A percentile compares a stretch with the other conserved stretches of the same genome.
Evolutionary conservation across 1,140 invertebrate genomes (phyloP).

Genomic region (Diachasmimorpha longicaudata): DNA sequence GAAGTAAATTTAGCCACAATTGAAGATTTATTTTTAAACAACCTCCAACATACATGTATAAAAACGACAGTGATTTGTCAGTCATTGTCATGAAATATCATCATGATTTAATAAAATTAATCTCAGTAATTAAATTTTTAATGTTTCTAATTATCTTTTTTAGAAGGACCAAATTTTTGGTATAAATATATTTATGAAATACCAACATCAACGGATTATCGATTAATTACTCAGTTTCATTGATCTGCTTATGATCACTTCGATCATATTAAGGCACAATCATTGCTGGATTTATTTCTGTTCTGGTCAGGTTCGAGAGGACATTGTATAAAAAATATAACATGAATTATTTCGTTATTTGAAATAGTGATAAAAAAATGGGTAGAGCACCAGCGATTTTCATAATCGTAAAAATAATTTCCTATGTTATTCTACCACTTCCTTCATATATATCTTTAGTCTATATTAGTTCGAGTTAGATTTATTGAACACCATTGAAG

Average conservation of each 20-base stretch:
- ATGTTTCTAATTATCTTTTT: too few species aligned
- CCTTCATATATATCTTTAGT: neutral
- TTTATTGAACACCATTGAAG: neutral
- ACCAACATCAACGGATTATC: neutral
- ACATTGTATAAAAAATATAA: conserved; percentile 7
- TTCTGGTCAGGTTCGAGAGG: neutral
- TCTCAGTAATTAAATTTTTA: too few species aligned
- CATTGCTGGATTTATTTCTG: neutral
- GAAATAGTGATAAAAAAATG: neutral
- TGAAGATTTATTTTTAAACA: neutral
- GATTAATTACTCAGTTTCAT: neutral
- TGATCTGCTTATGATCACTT: neutral
- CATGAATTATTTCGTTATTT: neutral
- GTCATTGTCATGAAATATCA: neutral
- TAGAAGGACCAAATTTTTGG: neutral
- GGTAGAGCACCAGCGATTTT: neutral
- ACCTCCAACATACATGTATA: neutral
- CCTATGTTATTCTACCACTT: neutral
- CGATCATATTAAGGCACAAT: neutral
- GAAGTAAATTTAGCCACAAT: neutral
- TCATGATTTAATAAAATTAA: neutral
- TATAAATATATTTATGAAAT: neutral
- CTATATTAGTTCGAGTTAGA: conserved; percentile 12
- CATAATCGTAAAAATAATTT: neutral
- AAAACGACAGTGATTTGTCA: neutral